These are phyloP conservation scores for Thamnaconus septentrionalis DNA, from an alignment of 2,113 vertebrate species.

Conservation along the genomic window DNA sequence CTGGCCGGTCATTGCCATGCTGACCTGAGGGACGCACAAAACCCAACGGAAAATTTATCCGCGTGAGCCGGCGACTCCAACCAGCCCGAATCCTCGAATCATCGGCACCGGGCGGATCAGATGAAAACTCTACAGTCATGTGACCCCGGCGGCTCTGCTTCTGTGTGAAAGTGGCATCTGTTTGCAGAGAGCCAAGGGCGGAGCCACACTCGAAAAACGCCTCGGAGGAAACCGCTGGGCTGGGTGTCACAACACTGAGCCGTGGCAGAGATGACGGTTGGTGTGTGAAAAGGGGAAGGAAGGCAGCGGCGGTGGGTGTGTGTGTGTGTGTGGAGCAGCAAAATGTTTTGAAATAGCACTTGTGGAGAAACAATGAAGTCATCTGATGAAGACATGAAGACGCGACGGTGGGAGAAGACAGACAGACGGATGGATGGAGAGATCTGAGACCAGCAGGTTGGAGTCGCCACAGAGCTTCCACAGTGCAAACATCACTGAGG, in stretches of 20 bases:
- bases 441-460: background rate
- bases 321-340: background rate
- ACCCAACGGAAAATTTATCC: too few species aligned
- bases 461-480: background rate
- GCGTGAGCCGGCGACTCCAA: too few species aligned
- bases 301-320: background rate
- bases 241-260: background rate
- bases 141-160: too few species aligned
- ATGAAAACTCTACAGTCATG: too few species aligned
- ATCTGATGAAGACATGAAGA: slow-evolving; percentile 25
- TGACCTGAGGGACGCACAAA: slow-evolving; percentile 36
- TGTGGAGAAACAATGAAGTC: slow-evolving; percentile 36
- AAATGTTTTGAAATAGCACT: slow-evolving; percentile 18
- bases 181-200: too few species aligned
- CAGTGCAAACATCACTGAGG: too few species aligned
- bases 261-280: slow-evolving; percentile 8
- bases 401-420: background rate
- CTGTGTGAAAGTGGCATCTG: too few species aligned
- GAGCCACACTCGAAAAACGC: too few species aligned
- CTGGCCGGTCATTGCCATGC: slow-evolving; percentile 97
- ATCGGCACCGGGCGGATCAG: too few species aligned
- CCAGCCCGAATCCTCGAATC: too few species aligned
- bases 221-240: too few species aligned
- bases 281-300: slow-evolving; percentile 46
- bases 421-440: background rate